A percentile compares a stretch with the other conserved stretches of the same genome.
phyloP scores from a whole-genome alignment of 2,797 vertebrate genomes.

The Tiaroga cobitis region DNA sequence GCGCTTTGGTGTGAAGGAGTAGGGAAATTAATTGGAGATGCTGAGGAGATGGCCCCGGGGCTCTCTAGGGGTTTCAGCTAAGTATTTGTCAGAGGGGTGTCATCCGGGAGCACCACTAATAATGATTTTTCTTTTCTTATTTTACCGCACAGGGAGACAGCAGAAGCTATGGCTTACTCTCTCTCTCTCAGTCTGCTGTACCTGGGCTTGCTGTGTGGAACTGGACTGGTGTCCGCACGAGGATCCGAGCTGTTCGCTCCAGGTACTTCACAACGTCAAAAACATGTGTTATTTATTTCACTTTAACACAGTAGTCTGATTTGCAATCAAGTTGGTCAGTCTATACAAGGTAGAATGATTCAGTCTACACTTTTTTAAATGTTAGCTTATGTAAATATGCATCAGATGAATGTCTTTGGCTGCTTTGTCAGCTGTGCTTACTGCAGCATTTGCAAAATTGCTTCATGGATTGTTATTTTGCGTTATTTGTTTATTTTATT shows the following conservation, averaged over 20 bases:
- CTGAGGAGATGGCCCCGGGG: slow-evolving; percentile 10
- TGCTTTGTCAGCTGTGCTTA: not conserved
- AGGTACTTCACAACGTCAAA: slow-evolving; percentile 44
- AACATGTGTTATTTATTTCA: not conserved
- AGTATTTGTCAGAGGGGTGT: slow-evolving; percentile 62
- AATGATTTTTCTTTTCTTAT: slow-evolving; percentile 64
- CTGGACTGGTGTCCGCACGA: slow-evolving; percentile 1
- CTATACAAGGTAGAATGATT: not conserved
- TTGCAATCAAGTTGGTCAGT: not conserved
- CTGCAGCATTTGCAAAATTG: not conserved
- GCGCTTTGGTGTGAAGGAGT: slow-evolving; percentile 22
- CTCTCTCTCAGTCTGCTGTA: slow-evolving; percentile 65
- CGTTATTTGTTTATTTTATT: too few species aligned
- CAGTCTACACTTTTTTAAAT: not conserved
- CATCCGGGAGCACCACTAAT: slow-evolving; percentile 63
- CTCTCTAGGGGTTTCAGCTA: slow-evolving; percentile 16
- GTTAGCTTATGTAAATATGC: not conserved
- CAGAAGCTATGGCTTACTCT: slow-evolving; percentile 45
- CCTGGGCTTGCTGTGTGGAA: slow-evolving; percentile 51
- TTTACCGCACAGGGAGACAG: slow-evolving; percentile 33
- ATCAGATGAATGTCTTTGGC: not conserved
- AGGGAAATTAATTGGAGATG: not conserved
- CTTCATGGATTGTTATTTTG: not conserved
- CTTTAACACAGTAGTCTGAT: not conserved
- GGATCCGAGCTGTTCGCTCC: not conserved